Percentiles rank a stretch among this genome's conserved stretches.
These are phyloP conservation scores for Platycheirus albimanus DNA, from an alignment of 2,888 invertebrate genomes.

Conservation along the genomic window DNA sequence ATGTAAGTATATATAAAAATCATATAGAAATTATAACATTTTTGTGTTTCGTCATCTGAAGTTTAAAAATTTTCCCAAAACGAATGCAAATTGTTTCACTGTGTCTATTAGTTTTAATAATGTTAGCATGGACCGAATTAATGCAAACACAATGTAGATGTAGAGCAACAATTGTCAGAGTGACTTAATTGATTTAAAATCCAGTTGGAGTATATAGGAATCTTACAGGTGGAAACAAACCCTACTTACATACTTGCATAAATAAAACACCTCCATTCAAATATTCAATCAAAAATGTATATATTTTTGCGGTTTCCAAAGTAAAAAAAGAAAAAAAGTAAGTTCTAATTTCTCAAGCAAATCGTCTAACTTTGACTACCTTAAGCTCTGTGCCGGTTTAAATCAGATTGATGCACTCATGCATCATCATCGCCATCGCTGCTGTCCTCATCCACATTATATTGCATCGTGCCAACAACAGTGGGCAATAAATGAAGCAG, in stretches of 20 bases:
- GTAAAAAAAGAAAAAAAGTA: background rate
- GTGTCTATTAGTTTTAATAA: too few relatives aligned
- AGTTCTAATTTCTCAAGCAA: conserved; percentile 54
- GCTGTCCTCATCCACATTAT: background rate
- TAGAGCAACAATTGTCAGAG: conserved; percentile 67
- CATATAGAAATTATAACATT: too few relatives aligned
- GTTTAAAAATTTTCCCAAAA: too few relatives aligned
- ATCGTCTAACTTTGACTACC: conserved; percentile 34
- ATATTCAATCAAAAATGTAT: background rate
- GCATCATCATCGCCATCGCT: background rate
- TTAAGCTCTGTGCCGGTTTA: background rate
- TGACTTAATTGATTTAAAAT: conserved; percentile 69
- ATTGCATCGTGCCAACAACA: background rate
- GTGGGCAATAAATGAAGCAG: conserved; percentile 32
- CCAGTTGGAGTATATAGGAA: conserved; percentile 1
- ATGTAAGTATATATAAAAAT: too few relatives aligned
- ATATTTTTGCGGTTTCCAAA: conserved; percentile 50
- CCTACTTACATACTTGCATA: background rate
- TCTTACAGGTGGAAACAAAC: background rate
- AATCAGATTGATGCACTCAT: background rate
- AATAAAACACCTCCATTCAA: background rate
- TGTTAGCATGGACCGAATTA: too few relatives aligned
- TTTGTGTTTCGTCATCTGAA: too few relatives aligned
- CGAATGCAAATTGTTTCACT: too few relatives aligned
- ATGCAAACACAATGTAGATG: conserved; percentile 56